A percentile compares a stretch with the other conserved stretches of the same genome.
These are phyloP conservation scores for Drosophila arizonae DNA, from an alignment of 1,140 invertebrate genomes.

Conservation along the genomic window DNA sequence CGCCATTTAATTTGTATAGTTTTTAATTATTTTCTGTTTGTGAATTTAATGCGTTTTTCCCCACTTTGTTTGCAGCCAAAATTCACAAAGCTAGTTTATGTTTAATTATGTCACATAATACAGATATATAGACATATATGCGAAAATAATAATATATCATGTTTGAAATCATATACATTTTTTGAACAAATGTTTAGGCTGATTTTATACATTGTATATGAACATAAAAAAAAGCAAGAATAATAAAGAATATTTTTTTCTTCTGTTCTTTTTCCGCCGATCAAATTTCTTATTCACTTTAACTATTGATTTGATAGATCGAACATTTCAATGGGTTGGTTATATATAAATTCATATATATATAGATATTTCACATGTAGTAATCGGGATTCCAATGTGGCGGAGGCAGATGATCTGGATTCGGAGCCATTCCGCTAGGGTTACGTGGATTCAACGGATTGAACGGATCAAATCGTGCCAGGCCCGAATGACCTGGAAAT, in stretches of 20 bases:
- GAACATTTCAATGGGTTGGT: neutral
- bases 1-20: conserved; percentile 52
- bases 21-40: conserved; percentile 41
- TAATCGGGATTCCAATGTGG: conserved; percentile 83
- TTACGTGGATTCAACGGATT: conserved; percentile 85
- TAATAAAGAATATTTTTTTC: neutral
- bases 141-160: conserved; percentile 1
- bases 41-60: conserved; percentile 25
- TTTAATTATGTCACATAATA: conserved; percentile 29
- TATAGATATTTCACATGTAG: conserved; percentile 53
- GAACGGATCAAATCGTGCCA: conserved; percentile 92
- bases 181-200: conserved; percentile 30
- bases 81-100: conserved; percentile 33
- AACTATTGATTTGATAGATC: conserved; percentile 55
- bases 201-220: conserved; percentile 34
- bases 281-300: conserved; percentile 9
- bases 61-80: neutral
- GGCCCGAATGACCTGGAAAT: conserved; percentile 56
- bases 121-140: neutral
- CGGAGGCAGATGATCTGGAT: conserved; percentile 88
- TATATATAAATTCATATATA: too few species aligned
- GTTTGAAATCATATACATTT: conserved; percentile 35
- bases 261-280: conserved; percentile 1
- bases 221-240: conserved; percentile 35
- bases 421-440: conserved; percentile 83